Evolutionary conservation across 2,113 vertebrate species (phyloP).

Genomic region (Trinectes maculatus): DNA sequence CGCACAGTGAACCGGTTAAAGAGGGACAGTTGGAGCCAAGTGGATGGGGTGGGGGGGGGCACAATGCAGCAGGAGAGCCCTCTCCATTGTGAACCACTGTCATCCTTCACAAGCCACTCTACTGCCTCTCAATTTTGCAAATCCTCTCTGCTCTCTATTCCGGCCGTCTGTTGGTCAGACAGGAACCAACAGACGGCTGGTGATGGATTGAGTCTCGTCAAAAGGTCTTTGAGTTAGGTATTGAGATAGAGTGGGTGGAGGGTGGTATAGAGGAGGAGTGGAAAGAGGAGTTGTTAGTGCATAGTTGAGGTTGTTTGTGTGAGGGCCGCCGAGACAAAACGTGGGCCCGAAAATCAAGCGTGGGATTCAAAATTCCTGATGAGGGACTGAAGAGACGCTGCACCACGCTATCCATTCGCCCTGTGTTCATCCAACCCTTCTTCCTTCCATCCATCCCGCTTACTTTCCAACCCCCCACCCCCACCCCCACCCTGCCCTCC

Average conservation of each 20-base stretch:
- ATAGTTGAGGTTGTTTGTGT: slow-evolving; percentile 19
- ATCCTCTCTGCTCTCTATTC: slow-evolving; percentile 74
- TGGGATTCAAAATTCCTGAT: slow-evolving; percentile 38
- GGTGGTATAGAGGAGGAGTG: slow-evolving; percentile 17
- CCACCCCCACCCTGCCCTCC: slow-evolving; percentile 68
- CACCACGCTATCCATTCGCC: slow-evolving; percentile 50
- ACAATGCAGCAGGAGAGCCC: slow-evolving; percentile 74
- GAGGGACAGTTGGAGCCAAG: slow-evolving; percentile 70
- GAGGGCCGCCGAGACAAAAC: neutral
- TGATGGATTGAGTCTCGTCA: slow-evolving; percentile 75
- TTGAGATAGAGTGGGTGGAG: slow-evolving; percentile 40
- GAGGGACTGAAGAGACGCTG: slow-evolving; percentile 29
- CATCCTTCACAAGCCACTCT: slow-evolving; percentile 79
- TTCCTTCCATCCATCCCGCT: slow-evolving; percentile 50
- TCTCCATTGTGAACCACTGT: slow-evolving; percentile 79
- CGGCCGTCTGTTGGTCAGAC: slow-evolving; percentile 74
- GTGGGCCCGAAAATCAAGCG: slow-evolving; percentile 31
- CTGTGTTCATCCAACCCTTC: slow-evolving; percentile 62
- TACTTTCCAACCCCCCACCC: slow-evolving; percentile 34
- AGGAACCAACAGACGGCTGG: too few relatives aligned
- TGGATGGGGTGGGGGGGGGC: slow-evolving; percentile 43
- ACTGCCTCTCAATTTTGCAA: slow-evolving; percentile 77
- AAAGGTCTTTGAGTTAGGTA: slow-evolving; percentile 72
- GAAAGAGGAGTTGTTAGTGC: slow-evolving; percentile 7
- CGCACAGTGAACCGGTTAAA: slow-evolving; percentile 59